phyloP scores from a whole-genome alignment of 1,140 invertebrate species.

The Asobara japonica region DNA sequence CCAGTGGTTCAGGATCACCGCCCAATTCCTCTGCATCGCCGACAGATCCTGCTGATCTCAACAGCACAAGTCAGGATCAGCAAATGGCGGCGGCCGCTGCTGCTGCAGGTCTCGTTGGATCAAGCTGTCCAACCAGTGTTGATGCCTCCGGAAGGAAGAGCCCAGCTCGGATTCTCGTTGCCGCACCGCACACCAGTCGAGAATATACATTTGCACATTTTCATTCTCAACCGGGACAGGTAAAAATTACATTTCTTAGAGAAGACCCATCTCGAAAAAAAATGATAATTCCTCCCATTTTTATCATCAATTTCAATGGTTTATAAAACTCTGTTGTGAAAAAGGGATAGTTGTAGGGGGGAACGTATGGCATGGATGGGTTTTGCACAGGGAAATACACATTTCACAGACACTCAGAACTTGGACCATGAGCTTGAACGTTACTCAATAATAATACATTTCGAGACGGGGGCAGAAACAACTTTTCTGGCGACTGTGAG shows the following conservation, averaged over 20 bases:
- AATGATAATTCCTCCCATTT: not conserved
- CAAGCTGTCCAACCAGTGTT: constrained; percentile 64
- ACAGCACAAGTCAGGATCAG: constrained; percentile 51
- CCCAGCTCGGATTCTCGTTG: constrained; percentile 62
- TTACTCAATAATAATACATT: no score
- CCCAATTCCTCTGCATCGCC: constrained; percentile 74
- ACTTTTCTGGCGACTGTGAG: no score
- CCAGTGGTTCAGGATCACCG: constrained; percentile 66
- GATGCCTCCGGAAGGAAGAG: constrained; percentile 64
- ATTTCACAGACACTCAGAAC: no score
- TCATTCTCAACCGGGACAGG: constrained; percentile 89
- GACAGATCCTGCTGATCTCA: constrained; percentile 56
- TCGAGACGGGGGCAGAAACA: no score
- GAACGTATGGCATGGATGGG: no score
- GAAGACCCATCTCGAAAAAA: no score
- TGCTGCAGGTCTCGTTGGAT: constrained; percentile 62
- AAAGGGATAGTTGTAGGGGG: no score
- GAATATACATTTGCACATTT: constrained; percentile 91
- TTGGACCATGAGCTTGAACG: no score
- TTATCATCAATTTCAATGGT: no score
- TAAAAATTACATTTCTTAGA: no score
- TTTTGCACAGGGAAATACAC: no score
- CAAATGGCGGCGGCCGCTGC: constrained; percentile 58
- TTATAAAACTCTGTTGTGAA: no score
- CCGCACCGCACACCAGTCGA: constrained; percentile 68